Evolutionary conservation across 2,888 invertebrate species (phyloP), one percentile per base, ranked within the genome.

Genomic region (Brachylomia viminalis): DNA sequence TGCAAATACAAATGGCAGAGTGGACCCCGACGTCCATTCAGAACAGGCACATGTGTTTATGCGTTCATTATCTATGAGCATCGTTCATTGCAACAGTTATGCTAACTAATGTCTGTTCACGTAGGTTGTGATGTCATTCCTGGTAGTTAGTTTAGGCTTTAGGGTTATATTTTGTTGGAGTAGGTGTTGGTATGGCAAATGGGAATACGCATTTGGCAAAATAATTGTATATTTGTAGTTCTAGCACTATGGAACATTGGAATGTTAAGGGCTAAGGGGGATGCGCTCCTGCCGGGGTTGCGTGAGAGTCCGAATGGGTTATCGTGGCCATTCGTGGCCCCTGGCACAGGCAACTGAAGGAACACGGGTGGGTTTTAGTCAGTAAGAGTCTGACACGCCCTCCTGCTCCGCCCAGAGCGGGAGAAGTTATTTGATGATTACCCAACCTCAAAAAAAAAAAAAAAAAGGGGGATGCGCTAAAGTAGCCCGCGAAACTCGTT

Each of bases 1-100:
- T 86, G 82, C 79, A 76, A 84, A 72, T 79, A 42, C 38, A 84
- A 84, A 72, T 69, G 65, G 30, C 52, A 49, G 47, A 20, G 42
- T 66, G 56, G 65, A 56, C 47, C 15, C 56, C 68, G 59, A 42
- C 73, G 66, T 67, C 75, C 62, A 78, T 78, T 87, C 77, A 73
- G 85, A 81, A 74, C 72, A 77, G 76, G 67, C 49, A 68, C 69
- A 79, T 74, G 75, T 77, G 79, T 74, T 79, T 86, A 81, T 72
- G 67, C 30, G 23, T 30, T 71, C 72, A 86, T 79, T 84, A 75
- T 54, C 71, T 72, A 67, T 54, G 72, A 56, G 58, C 65, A 47
- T n/a, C n/a, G 49, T 49, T 38, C 52, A 38, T 68, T 75, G 67
- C 67, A 76, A 78, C 59, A 72, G 71, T 69, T 74, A 79, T 70